Evolutionary conservation across 2,113 vertebrate genomes (phyloP).

Genomic region (Eleginops maclovinus): DNA sequence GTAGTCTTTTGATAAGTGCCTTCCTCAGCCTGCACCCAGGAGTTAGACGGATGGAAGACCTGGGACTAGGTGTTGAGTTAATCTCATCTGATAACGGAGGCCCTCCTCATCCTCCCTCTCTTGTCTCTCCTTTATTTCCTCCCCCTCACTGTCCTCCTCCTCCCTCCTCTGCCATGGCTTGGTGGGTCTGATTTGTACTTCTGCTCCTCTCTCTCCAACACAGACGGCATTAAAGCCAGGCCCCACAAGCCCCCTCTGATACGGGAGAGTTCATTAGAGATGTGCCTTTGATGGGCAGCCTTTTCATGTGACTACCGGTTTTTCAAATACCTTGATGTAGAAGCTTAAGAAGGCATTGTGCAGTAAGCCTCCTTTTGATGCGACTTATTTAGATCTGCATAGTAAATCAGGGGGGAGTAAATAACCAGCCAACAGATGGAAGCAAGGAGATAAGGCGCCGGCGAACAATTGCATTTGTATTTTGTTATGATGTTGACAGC

Average conservation of each 20-base stretch:
- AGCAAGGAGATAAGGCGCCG: conserved; percentile 96
- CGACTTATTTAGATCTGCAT: conserved; percentile 99
- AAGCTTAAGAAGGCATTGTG: conserved; percentile 99
- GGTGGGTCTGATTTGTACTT: conserved; percentile 91
- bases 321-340: conserved; percentile 99
- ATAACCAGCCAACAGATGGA: conserved; percentile 99
- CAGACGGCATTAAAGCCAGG: conserved; percentile 95
- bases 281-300: conserved; percentile 99
- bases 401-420: conserved; percentile 99
- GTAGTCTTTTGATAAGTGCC: conserved; percentile 48
- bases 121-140: conserved; percentile 40
- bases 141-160: conserved; percentile 38
- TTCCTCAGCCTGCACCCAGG: conserved; percentile 29
- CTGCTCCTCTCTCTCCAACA: conserved; percentile 86
- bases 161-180: conserved; percentile 67
- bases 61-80: conserved; percentile 85
- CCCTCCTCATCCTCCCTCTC: conserved; percentile 52
- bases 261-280: conserved; percentile 99
- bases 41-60: conserved; percentile 78
- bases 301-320: conserved; percentile 92
- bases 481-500: conserved; percentile 99
- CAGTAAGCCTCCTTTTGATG: conserved; percentile 98
- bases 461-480: conserved; percentile 99
- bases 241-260: conserved; percentile 89
- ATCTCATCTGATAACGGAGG: conserved; percentile 89